Conservation (phyloP, 2,888 invertebrate genomes). For the Ormyrus rosae region DNA sequence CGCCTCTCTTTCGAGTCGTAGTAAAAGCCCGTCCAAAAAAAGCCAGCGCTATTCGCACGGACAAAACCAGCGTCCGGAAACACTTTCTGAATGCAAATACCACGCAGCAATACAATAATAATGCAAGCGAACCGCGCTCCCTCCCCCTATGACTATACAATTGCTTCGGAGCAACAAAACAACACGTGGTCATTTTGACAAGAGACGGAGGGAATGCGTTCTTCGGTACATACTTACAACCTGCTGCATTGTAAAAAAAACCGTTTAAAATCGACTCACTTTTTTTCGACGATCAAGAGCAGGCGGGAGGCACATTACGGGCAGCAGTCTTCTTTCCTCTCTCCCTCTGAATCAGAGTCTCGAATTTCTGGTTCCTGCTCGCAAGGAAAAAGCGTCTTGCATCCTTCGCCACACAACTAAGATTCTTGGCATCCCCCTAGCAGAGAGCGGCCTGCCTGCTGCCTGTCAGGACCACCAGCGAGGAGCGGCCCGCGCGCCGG, state of each 20-base stretch:
- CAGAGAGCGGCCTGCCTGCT: neutral
- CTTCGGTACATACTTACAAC: neutral
- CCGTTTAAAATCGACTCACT: neutral
- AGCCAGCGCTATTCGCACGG: too few species aligned
- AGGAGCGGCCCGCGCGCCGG: conserved; percentile 19
- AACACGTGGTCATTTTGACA: conserved; percentile 37
- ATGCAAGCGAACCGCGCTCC: neutral
- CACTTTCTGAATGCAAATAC: too few species aligned
- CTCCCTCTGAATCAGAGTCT: neutral
- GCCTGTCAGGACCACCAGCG: conserved; percentile 52
- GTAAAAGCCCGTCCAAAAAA: neutral
- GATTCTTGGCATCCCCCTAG: conserved; percentile 23
- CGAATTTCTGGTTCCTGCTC: neutral
- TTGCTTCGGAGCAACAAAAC: conserved; percentile 19
- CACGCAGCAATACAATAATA: too few species aligned
- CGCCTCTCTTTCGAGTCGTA: neutral
- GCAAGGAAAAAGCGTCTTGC: conserved; percentile 31
- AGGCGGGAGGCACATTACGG: too few species aligned
- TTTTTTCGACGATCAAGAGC: conserved; percentile 22
- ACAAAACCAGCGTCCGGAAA: too few species aligned
- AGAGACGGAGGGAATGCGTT: neutral
- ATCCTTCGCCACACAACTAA: conserved; percentile 35
- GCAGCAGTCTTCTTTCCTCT: conserved; percentile 2
- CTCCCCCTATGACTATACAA: neutral
- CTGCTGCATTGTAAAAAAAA: neutral